Evolutionary conservation across 2,113 vertebrate species (phyloP), one percentile per base, ranked within the genome.

Genomic region (Micronycteris hirsuta): DNA sequence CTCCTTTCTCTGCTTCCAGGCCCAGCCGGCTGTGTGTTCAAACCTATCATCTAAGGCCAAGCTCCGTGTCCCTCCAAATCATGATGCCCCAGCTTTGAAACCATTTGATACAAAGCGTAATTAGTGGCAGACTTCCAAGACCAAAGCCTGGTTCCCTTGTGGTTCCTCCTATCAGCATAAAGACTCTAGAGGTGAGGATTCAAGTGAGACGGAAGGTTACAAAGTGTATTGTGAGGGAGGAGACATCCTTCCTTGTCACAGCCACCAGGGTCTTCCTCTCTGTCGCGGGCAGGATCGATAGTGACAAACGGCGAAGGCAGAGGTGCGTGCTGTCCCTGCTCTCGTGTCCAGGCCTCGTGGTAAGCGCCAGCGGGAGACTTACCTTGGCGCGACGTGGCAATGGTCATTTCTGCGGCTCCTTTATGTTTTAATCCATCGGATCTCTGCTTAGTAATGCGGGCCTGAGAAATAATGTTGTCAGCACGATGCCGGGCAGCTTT

Each of bases 71-170:
- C 85, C 86, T 94, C 77, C 76, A 89, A 83, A 86, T 93, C 68
- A 63, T 63, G 84, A 45, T 17, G 49, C 77, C 61, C 73, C 20
- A 11, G 74, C 49, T 93, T 86, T 49, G 47, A 88, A 95, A 85
- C 47, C 56, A 90, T 92, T 94, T 65, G 91, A 65, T 86, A 61
- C 38, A 33, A 74, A 92, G 94, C 93, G 77, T 91, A 95, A 97
- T 96, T 94, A 77, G 33, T 94, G 70, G 89, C 65, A 73, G 74
- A 76, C 77, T 76, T 94, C 65, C 0, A 20, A 84, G 78, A 97
- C 91, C 86, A 76, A 90, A 83, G 3, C 13, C 85, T 63, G n/a
- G 87, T 65, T 97, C 65, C 74, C 93, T 67, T 49, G 61, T n/a
- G 85, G 70, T 80, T 87, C 95, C 74, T 85, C 47, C 70, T 63